These are phyloP conservation scores for Donacobius atricapilla DNA, from an alignment of 2,113 vertebrate species.

Conservation along the genomic window DNA sequence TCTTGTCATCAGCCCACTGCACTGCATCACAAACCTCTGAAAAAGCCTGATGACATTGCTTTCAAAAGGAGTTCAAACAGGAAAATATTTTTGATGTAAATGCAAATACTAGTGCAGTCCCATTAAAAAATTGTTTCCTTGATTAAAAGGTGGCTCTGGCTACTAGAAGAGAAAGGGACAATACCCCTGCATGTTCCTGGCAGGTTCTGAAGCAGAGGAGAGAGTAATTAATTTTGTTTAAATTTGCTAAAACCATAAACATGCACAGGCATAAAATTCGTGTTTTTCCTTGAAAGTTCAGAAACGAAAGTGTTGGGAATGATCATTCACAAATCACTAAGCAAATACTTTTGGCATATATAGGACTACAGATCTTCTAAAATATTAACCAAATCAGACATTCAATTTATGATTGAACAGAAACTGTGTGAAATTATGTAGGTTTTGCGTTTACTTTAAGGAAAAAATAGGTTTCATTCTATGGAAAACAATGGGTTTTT, in stretches of 20 bases:
- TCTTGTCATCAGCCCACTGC: neutral
- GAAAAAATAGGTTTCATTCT: neutral
- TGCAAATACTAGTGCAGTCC: neutral
- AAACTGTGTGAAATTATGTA: neutral
- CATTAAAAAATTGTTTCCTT: neutral
- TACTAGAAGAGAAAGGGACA: neutral
- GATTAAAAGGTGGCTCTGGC: neutral
- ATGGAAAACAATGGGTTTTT: neutral
- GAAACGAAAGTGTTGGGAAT: neutral
- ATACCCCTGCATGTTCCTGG: neutral
- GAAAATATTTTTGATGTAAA: neutral
- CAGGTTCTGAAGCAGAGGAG: neutral
- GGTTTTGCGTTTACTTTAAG: neutral
- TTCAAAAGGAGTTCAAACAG: neutral
- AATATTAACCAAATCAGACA: neutral
- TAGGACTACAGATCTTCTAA: neutral
- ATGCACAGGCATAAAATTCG: neutral
- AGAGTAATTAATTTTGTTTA: neutral
- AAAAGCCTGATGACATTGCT: neutral
- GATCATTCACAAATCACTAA: neutral
- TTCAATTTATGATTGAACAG: neutral
- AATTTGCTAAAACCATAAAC: neutral
- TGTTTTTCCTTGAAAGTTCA: neutral
- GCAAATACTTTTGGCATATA: too few relatives aligned
- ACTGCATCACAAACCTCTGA: neutral